Percentiles rank a stretch among this genome's conserved stretches.
These are phyloP conservation scores for Mylabris phalerata DNA, from an alignment of 1,140 invertebrate species.

Conservation along the genomic window DNA sequence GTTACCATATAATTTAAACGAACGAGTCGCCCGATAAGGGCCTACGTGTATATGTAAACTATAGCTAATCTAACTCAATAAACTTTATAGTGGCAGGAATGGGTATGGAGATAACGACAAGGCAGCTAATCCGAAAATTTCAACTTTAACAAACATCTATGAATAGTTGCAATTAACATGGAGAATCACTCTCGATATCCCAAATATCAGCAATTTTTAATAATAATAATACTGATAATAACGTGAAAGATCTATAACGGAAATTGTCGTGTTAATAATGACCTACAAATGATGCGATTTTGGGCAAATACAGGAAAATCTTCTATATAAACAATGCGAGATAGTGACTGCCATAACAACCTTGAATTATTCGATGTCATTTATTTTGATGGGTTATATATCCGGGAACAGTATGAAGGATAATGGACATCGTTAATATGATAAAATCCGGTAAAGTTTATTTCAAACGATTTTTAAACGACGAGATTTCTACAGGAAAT, in stretches of 20 bases:
- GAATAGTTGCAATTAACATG: conserved; percentile 13
- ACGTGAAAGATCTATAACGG: too few species aligned
- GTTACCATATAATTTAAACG: conserved; percentile 32
- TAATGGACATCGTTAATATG: conserved; percentile 4
- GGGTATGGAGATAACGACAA: conserved; percentile 41
- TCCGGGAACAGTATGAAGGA: neutral
- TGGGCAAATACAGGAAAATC: neutral
- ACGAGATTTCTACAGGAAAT: too few species aligned
- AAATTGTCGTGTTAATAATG: too few species aligned
- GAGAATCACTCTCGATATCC: conserved; percentile 5
- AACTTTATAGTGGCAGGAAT: conserved; percentile 45
- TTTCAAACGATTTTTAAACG: conserved; percentile 5
- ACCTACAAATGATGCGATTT: conserved; percentile 7
- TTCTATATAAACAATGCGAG: too few species aligned
- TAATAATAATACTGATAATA: neutral
- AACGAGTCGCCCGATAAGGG: conserved; percentile 41
- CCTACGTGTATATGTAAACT: conserved; percentile 40
- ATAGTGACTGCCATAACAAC: too few species aligned
- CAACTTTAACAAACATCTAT: conserved; percentile 25
- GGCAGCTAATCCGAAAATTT: conserved; percentile 39
- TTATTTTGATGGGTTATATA: conserved; percentile 15
- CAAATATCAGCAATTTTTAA: neutral
- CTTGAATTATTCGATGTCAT: conserved; percentile 17
- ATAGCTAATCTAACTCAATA: conserved; percentile 44
- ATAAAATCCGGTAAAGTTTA: conserved; percentile 10